Base-by-base conservation (phyloP, 2,797 vertebrate genomes). In the Silurus lanzhouensis region DNA sequence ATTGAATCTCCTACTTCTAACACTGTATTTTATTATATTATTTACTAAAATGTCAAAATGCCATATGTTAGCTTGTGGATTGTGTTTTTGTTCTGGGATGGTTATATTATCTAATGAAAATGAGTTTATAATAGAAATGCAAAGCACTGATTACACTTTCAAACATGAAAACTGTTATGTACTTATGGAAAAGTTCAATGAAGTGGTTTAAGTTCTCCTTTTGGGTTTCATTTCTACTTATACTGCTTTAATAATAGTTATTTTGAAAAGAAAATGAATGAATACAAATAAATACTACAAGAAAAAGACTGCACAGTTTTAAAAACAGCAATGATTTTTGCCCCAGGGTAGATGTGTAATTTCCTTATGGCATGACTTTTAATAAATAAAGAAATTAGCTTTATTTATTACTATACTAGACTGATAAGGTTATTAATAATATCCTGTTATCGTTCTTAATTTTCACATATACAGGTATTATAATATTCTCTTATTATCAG, bases 401-500 rank as follows among this genome's bases (percentile, higher is more conserved):
- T 38, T 75, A 67, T 82, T 80, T 63, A 38, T 38, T 61, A 22
- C 44, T 68, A 68, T 48, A n/a, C 8, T 13, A 86, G 31, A 74
- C 68, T 82, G 52, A 57, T 58, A 76, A 67, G 1, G 6, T 66
- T 76, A 85, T 67, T 76, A 75, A 81, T 85, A 57, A 67, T 72
- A 22, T 60, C 17, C 66, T 27, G 61, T 46, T 58, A 44, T 71
- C 14, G 61, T 83, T 48, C 46, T 83, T 46, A 60, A 60, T 78
- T 61, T 4, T 4, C 38, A 38, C 38, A 38, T 38, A 38, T 38
- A 57, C 44, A 82, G 12, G 55, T 82, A 25, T 83, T 46, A 74
- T 83, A 83, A 52, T 63, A 2, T 19, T 72, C n/a, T 72, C 19
- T 72, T 52, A 82, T 82, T 82, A 82, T 82, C 80, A 77, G 63